Conservation (phyloP, 2,797 vertebrate genomes). For the Limosa lapponica region DNA sequence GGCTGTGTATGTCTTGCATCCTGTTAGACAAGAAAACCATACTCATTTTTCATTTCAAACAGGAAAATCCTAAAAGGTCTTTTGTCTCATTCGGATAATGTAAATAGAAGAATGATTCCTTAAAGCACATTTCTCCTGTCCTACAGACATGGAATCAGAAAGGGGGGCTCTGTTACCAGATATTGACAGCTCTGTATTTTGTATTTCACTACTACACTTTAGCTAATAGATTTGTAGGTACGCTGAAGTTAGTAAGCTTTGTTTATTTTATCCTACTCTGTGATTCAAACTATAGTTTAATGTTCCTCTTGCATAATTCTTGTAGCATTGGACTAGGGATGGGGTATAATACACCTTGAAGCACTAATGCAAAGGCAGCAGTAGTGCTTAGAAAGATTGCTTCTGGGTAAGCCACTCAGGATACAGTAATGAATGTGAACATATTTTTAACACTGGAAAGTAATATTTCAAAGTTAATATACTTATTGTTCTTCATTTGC, state of each 20-base stretch:
- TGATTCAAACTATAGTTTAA: neutral
- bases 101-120: neutral
- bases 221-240: neutral
- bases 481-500: conserved; percentile 43
- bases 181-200: neutral
- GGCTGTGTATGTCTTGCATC: neutral
- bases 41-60: neutral
- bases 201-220: neutral
- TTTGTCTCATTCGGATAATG: neutral
- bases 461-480: neutral
- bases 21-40: neutral
- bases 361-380: neutral
- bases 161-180: neutral
- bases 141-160: neutral
- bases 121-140: neutral
- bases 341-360: neutral
- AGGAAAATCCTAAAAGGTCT: neutral
- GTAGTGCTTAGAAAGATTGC: neutral
- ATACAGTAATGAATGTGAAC: neutral
- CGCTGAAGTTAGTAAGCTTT: neutral
- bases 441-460: neutral
- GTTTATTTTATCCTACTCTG: neutral
- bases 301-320: neutral
- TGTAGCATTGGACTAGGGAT: neutral
- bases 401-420: neutral